Evolutionary conservation across 2,888 invertebrate genomes (phyloP).

Genomic region (Prostheceraeus crozeri): DNA sequence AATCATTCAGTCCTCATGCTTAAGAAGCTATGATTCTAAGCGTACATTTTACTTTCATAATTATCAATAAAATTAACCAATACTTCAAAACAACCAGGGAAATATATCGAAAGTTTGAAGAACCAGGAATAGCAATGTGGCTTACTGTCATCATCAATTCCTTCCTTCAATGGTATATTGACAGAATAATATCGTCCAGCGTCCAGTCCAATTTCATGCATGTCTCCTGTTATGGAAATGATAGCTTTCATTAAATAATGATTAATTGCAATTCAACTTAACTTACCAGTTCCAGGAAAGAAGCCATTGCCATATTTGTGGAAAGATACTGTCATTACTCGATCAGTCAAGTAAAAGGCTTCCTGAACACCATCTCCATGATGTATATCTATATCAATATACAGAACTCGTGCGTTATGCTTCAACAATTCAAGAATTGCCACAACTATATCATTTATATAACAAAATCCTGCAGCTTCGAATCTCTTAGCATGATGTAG

Average conservation of each 20-base stretch:
- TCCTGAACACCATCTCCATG: constrained; percentile 74
- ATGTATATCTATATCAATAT: constrained; percentile 97
- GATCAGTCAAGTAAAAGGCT: constrained; percentile 88
- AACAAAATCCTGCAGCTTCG: constrained; percentile 98
- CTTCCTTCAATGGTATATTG: constrained; percentile 93
- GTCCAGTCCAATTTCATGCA: constrained; percentile 94
- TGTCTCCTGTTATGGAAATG: constrained; percentile 65
- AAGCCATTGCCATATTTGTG: constrained; percentile 97
- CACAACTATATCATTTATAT: constrained; percentile 97
- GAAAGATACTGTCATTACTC: constrained; percentile 98
- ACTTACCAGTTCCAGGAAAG: constrained; percentile 80
- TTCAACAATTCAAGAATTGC: constrained; percentile 82
- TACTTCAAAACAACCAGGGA: no score
- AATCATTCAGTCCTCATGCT: no score
- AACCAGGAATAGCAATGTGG: no score
- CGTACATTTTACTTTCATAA: no score
- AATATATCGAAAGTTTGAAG: no score
- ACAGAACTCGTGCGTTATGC: constrained; percentile 84
- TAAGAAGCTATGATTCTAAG: no score
- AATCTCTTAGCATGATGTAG: constrained; percentile 98
- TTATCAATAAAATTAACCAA: no score
- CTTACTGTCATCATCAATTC: constrained; percentile 73
- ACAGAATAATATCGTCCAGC: constrained; percentile 91
- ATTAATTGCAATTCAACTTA: neutral
- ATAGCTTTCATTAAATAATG: neutral